phyloP scores from a whole-genome alignment of 2,113 vertebrate genomes.

The Sporophila hypoxantha region DNA sequence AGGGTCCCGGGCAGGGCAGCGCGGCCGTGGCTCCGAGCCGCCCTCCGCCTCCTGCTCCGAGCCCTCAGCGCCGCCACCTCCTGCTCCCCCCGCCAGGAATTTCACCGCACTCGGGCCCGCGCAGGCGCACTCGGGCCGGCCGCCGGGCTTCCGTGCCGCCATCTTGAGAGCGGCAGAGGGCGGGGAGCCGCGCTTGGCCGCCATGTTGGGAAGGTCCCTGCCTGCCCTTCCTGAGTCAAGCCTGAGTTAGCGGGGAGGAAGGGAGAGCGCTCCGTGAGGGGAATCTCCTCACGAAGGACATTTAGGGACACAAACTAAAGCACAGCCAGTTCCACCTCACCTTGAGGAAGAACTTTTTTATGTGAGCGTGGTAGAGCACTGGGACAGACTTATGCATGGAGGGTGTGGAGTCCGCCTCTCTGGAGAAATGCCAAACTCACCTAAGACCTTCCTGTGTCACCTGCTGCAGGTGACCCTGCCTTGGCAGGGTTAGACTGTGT shows the following conservation, averaged over 20 bases:
- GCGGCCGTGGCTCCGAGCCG: constrained; percentile 24
- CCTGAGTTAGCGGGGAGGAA: background rate
- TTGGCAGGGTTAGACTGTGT: too few species aligned
- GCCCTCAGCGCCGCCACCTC: background rate
- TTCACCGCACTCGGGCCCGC: constrained; percentile 40
- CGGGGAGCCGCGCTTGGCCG: background rate
- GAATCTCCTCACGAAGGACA: background rate
- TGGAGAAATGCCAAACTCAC: background rate
- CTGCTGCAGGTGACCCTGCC: background rate
- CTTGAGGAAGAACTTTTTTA: background rate
- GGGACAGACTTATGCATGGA: background rate
- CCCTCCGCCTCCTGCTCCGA: constrained; percentile 2
- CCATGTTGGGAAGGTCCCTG: constrained; percentile 65
- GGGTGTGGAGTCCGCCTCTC: too few species aligned
- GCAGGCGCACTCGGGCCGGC: constrained; percentile 42
- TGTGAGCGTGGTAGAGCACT: background rate
- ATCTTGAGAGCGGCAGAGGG: constrained; percentile 23
- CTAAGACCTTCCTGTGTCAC: background rate
- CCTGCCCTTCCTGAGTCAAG: accelerated
- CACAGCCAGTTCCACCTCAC: background rate
- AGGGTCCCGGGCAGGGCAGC: constrained; percentile 30
- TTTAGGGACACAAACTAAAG: background rate
- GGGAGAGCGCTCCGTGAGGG: background rate
- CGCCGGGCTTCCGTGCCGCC: constrained; percentile 14
- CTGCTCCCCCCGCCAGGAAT: constrained; percentile 46